Evolutionary conservation across 2,797 vertebrate genomes (phyloP), one percentile per base, ranked within the genome.

Genomic region (Melanotaenia boesemani): DNA sequence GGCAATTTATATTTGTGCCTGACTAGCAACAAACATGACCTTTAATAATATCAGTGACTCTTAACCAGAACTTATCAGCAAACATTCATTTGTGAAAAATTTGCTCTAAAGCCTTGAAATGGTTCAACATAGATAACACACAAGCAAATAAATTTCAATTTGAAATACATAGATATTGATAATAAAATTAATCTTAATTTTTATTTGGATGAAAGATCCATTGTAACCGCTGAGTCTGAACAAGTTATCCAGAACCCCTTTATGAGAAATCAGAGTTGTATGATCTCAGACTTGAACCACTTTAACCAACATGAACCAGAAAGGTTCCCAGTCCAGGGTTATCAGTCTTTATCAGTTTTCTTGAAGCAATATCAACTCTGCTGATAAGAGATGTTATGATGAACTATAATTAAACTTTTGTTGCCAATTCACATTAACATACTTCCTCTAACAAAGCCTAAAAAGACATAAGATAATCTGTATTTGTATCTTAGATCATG

Each of bases 11-110:
- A 18, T 44, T 44, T 44, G 46, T n/a, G 6, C 18, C 48, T 48
- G 46, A 48, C 46, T 5, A 8, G 46, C 82, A 20, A 81, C 83
- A 50, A 88, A 90, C 20, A 92, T 87, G 61, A 88, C 88, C 70
- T 84, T 91, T 61, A 91, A 91, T 86, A 59, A 89, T 91, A 37
- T 91, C 89, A 54, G 73, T 89, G n/a, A 77, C 72, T 77, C 83
- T 81, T 66, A 86, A 57, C 59, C 89, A 85, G 34, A 82, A 86
- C 34, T 89, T 3, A 16, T 44, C 16, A 18, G 41, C 16, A 44
- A 44, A 44, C 16, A 48, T 18, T 48, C 18, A 59, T 88, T 85
- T 39, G 72, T 74, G 41, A 89, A 5, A 82, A 63, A 44, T 66
- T 76, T 9, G 70, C 66, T 12, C 65, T 75, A 28, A 32, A 30